A percentile compares a stretch with the other conserved stretches of the same genome.
Evolutionary conservation across 2,797 vertebrate species (phyloP).

Genomic region (Aratinga solstitialis): DNA sequence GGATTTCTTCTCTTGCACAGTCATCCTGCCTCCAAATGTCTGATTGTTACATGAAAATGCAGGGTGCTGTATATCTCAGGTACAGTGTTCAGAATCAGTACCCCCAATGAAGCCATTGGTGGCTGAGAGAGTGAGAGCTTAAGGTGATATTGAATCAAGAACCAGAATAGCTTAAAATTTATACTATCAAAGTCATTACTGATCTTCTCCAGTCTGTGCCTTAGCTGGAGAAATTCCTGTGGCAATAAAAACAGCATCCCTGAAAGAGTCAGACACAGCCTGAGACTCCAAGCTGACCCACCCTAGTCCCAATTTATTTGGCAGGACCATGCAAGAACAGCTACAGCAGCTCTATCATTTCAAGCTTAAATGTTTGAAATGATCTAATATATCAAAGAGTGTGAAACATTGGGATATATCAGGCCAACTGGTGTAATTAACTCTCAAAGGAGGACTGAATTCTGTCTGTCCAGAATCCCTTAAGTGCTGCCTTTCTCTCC

Average conservation of each 20-base stretch:
- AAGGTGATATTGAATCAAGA: neutral
- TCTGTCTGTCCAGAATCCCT: neutral
- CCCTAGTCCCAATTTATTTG: neutral
- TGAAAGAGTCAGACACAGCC: neutral
- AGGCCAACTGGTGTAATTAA: conserved; percentile 14
- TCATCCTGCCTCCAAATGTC: neutral
- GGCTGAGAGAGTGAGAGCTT: neutral
- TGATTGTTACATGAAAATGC: neutral
- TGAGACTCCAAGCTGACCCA: neutral
- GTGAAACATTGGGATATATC: conserved; percentile 26
- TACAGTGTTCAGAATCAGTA: neutral
- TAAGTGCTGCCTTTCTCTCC: neutral
- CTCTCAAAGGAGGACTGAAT: conserved; percentile 2
- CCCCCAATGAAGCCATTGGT: neutral
- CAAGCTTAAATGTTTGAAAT: conserved; percentile 45
- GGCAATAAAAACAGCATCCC: neutral
- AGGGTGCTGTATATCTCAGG: neutral
- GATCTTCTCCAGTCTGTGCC: neutral
- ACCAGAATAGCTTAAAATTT: neutral
- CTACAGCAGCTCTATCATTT: neutral
- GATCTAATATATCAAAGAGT: neutral
- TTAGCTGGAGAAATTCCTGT: neutral
- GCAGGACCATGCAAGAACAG: neutral
- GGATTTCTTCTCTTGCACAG: neutral
- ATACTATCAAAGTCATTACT: neutral